These are phyloP conservation scores for Platycercus adscitus DNA, from an alignment of 2,113 vertebrate genomes.

Conservation along the genomic window DNA sequence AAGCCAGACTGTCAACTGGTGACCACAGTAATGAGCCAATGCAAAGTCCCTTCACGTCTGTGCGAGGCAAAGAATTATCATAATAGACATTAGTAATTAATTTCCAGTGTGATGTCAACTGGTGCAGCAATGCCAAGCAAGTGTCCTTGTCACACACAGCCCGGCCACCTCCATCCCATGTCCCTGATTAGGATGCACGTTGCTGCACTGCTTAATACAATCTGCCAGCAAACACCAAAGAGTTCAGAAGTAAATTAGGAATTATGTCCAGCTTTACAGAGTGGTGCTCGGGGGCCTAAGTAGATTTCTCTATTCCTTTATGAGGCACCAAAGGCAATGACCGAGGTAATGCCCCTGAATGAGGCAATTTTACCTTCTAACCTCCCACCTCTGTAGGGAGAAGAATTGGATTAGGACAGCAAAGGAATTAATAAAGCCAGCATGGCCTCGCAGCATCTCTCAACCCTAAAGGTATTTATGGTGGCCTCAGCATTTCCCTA, in stretches of 20 bases:
- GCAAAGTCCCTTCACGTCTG: constrained; percentile 55
- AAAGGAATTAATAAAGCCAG: constrained; percentile 56
- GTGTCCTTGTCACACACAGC: constrained; percentile 70
- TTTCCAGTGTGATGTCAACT: constrained; percentile 83
- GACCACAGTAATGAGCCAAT: constrained; percentile 16
- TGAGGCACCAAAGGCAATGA: not conserved
- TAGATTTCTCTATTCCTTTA: constrained; percentile 7
- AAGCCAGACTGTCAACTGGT: constrained; percentile 18
- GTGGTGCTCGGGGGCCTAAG: not conserved
- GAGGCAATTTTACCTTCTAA: constrained; percentile 42
- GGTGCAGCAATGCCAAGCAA: constrained; percentile 72
- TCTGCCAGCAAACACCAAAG: constrained; percentile 55
- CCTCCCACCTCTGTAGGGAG: constrained; percentile 28
- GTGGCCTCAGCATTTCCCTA: not conserved
- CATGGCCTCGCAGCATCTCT: not conserved
- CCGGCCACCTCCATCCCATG: constrained; percentile 67
- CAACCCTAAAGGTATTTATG: not conserved
- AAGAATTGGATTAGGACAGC: constrained; percentile 26
- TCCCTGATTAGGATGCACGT: constrained; percentile 73
- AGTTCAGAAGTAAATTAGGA: constrained; percentile 28
- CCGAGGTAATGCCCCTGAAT: not conserved
- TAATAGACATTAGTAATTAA: constrained; percentile 68
- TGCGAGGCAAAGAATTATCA: constrained; percentile 43
- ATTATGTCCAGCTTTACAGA: not conserved
- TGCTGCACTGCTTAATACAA: constrained; percentile 17